Evolutionary conservation across 2,888 invertebrate genomes (phyloP).

Genomic region (Coenonympha arcania): DNA sequence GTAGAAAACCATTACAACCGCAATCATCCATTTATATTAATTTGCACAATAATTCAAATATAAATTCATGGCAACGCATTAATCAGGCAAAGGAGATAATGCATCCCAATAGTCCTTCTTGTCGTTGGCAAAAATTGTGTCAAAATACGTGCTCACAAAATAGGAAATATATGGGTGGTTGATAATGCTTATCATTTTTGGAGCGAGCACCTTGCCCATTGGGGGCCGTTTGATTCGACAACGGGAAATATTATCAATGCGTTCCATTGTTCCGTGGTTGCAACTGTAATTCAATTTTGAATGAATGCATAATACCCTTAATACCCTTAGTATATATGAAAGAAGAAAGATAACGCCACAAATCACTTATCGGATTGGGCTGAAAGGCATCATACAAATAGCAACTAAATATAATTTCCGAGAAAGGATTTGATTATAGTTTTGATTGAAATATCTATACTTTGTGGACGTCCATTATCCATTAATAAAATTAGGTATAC

Average conservation of each 20-base stretch:
- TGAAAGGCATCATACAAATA: too few species aligned
- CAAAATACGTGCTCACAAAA: conserved; percentile 27
- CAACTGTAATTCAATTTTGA: too few species aligned
- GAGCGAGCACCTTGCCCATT: conserved; percentile 46
- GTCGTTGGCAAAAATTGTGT: conserved; percentile 33
- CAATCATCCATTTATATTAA: conserved; percentile 13
- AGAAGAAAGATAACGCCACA: too few species aligned
- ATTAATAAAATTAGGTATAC: too few species aligned
- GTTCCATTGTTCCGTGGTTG: conserved; percentile 10
- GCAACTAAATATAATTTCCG: too few species aligned
- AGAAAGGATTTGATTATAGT: too few species aligned
- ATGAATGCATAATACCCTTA: too few species aligned
- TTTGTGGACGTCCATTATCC: too few species aligned
- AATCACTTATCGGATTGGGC: too few species aligned
- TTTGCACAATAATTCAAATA: conserved; percentile 23
- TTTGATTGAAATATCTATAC: too few species aligned
- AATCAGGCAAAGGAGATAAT: conserved; percentile 46
- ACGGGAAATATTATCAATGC: conserved; percentile 42
- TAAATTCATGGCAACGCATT: conserved; percentile 29
- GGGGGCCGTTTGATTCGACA: conserved; percentile 56
- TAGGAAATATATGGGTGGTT: conserved; percentile 38
- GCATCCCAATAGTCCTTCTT: conserved; percentile 45
- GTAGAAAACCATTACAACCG: background rate
- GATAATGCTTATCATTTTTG: conserved; percentile 63
- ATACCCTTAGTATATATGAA: too few species aligned